Evolutionary conservation across 2,888 invertebrate species (phyloP).

Genomic region (Sarcophaga subvicina): DNA sequence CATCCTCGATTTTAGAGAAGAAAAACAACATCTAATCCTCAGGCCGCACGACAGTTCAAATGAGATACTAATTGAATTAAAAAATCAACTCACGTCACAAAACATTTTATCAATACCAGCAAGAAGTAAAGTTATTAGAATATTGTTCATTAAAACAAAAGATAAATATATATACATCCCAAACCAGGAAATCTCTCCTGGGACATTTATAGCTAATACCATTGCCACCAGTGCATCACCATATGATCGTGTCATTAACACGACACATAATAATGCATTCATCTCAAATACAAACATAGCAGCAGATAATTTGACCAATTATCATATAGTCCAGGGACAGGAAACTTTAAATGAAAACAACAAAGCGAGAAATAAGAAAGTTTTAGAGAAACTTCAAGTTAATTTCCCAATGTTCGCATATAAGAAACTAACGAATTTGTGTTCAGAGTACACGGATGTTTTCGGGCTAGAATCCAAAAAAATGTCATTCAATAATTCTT

Average conservation of each 20-base stretch:
- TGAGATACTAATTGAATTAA: constrained; percentile 4
- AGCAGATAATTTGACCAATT: background rate
- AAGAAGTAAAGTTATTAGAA: background rate
- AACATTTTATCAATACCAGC: background rate
- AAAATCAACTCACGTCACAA: background rate
- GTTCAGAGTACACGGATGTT: no score
- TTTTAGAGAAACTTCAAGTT: no score
- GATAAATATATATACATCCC: background rate
- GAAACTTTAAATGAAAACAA: no score
- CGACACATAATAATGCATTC: background rate
- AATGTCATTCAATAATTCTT: no score
- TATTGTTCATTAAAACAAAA: constrained; percentile 2
- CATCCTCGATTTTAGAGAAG: background rate
- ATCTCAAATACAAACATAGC: background rate
- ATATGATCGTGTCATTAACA: constrained; percentile 8
- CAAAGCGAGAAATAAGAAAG: no score
- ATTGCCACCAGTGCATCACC: background rate
- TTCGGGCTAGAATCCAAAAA: no score
- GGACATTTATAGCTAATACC: constrained; percentile 6
- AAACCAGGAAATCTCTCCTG: background rate
- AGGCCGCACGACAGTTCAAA: background rate
- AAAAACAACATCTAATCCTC: background rate
- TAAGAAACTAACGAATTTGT: no score
- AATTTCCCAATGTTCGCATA: no score
- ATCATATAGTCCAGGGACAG: background rate